Evolutionary conservation across 2,113 vertebrate species (phyloP).

Genomic region (Toxostoma redivivum): DNA sequence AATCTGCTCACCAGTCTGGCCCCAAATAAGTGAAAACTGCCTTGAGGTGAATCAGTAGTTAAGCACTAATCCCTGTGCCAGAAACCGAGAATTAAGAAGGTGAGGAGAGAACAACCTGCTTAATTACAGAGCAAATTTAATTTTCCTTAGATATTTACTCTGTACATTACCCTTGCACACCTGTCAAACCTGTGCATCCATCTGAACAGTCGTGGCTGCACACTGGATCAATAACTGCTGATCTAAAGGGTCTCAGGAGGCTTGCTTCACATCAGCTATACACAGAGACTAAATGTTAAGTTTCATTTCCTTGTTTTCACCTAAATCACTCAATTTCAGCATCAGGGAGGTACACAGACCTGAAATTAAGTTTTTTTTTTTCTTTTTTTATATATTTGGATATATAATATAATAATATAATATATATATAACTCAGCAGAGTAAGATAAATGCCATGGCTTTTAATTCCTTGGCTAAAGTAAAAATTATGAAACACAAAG

Average conservation of each 20-base stretch:
- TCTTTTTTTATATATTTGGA: background rate
- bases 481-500: background rate
- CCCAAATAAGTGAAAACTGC: background rate
- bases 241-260: background rate
- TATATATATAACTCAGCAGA: background rate
- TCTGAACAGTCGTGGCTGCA: background rate
- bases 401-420: too few relatives aligned
- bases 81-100: background rate
- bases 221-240: background rate
- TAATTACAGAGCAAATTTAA: background rate
- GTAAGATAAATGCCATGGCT: background rate
- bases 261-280: background rate
- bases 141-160: background rate
- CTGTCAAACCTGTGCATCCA: background rate
- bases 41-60: background rate
- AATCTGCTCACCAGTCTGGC: background rate
- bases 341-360: fast-evolving
- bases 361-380: background rate
- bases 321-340: background rate
- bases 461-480: background rate
- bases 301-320: background rate
- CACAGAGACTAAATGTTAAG: background rate
- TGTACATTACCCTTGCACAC: background rate
- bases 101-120: background rate
- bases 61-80: background rate